Evolutionary conservation across 2,797 vertebrate species (phyloP).

Genomic region (Sebastiscus albofasciatus): DNA sequence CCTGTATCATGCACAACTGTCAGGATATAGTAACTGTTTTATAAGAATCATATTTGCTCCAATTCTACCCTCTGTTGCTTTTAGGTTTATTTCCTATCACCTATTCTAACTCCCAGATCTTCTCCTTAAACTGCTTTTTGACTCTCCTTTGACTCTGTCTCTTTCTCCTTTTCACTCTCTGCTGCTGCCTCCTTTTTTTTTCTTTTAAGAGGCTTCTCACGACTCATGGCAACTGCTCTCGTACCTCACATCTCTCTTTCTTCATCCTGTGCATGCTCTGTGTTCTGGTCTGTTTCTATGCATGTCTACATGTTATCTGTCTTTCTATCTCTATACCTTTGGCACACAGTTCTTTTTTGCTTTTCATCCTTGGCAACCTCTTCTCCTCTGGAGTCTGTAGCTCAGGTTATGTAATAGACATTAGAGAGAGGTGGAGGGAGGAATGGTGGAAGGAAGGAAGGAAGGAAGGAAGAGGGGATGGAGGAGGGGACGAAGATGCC

Average conservation of each 20-base stretch:
- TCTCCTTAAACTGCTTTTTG: slow-evolving; percentile 15
- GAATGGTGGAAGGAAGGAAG: slow-evolving; percentile 27
- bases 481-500: slow-evolving; percentile 28
- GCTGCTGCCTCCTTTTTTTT: neutral
- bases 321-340: slow-evolving; percentile 33
- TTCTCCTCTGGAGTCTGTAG: slow-evolving; percentile 41
- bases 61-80: rapidly evolving
- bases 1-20: too few relatives aligned
- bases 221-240: slow-evolving; percentile 24
- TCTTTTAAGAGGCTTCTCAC: slow-evolving; percentile 12
- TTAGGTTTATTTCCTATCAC: slow-evolving; percentile 3
- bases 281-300: slow-evolving; percentile 33
- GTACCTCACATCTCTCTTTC: slow-evolving; percentile 24
- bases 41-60: too few relatives aligned
- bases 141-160: slow-evolving; percentile 1
- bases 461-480: slow-evolving; percentile 15
- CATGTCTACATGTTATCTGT: slow-evolving; percentile 27
- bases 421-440: slow-evolving; percentile 47
- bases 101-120: neutral
- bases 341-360: slow-evolving; percentile 29
- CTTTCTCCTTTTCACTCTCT: slow-evolving; percentile 4
- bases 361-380: slow-evolving; percentile 27
- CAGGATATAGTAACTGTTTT: too few relatives aligned
- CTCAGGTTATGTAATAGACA: slow-evolving; percentile 67
- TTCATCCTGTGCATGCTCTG: slow-evolving; percentile 20